Conservation (phyloP, 2,888 invertebrate genomes). For the Leucophenga maculata region DNA sequence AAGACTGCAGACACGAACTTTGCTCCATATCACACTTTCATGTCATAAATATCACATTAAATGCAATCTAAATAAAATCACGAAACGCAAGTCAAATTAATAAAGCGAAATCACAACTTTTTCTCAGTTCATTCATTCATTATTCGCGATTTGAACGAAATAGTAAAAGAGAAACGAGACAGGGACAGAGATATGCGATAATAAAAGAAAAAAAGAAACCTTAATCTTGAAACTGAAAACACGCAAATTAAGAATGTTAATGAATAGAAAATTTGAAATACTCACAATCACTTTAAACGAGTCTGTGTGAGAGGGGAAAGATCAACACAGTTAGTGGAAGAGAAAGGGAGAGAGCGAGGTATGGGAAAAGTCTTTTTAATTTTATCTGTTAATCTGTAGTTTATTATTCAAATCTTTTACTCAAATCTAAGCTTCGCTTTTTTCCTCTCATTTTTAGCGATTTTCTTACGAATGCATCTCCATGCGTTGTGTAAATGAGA, state of each 20-base stretch:
- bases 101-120: constrained; percentile 12
- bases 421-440: not conserved
- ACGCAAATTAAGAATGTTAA: constrained; percentile 59
- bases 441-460: not conserved
- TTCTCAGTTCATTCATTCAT: not conserved
- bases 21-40: constrained; percentile 44
- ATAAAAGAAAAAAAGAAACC: not conserved
- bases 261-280: constrained; percentile 55
- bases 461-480: not conserved
- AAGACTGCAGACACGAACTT: constrained; percentile 36
- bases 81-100: constrained; percentile 26
- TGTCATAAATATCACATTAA: constrained; percentile 40
- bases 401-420: not conserved
- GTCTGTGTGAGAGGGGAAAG: not conserved
- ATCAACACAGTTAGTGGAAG: not conserved
- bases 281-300: not conserved
- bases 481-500: not conserved
- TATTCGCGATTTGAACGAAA: constrained; percentile 33
- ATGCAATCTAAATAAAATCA: constrained; percentile 43
- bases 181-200: not conserved
- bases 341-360: not conserved
- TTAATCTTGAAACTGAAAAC: constrained; percentile 39
- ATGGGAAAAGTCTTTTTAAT: not conserved
- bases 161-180: not conserved
- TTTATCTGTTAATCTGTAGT: not conserved